A percentile compares a stretch with the other conserved stretches of the same genome.
These are phyloP conservation scores for Aythya baeri DNA, from an alignment of 2,113 vertebrate genomes.

Conservation along the genomic window DNA sequence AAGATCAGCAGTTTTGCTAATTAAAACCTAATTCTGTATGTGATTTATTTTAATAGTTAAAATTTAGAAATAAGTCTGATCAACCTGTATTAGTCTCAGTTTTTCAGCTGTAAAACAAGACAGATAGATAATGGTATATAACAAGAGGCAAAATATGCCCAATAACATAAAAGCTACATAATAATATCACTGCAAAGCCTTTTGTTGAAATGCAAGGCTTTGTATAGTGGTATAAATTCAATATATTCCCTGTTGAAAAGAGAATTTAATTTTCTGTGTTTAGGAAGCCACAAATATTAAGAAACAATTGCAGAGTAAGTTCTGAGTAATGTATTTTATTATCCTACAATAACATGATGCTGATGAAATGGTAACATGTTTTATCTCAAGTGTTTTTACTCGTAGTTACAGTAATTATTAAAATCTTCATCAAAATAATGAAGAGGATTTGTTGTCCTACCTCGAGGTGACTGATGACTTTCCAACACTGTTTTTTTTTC, in stretches of 20 bases:
- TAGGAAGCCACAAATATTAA: background rate
- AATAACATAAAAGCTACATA: background rate
- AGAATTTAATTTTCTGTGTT: background rate
- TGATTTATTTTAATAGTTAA: background rate
- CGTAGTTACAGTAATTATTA: background rate
- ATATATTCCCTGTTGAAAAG: background rate
- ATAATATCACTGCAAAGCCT: background rate
- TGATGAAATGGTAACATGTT: background rate
- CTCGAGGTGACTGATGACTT: background rate
- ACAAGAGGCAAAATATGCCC: background rate
- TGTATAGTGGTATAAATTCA: background rate
- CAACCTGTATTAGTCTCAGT: background rate
- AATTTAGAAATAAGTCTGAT: background rate
- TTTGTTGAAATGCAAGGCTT: background rate
- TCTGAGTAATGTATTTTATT: background rate
- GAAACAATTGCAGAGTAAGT: background rate
- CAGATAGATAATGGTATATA: background rate
- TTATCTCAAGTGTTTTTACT: background rate
- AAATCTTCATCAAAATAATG: background rate
- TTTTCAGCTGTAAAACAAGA: background rate
- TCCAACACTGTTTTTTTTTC: background rate
- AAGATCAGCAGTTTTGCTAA: background rate
- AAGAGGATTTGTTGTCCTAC: background rate
- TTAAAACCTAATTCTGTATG: background rate
- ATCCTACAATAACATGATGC: background rate